Conservation (phyloP, 1,140 invertebrate species). For the Bombus impatiens region DNA sequence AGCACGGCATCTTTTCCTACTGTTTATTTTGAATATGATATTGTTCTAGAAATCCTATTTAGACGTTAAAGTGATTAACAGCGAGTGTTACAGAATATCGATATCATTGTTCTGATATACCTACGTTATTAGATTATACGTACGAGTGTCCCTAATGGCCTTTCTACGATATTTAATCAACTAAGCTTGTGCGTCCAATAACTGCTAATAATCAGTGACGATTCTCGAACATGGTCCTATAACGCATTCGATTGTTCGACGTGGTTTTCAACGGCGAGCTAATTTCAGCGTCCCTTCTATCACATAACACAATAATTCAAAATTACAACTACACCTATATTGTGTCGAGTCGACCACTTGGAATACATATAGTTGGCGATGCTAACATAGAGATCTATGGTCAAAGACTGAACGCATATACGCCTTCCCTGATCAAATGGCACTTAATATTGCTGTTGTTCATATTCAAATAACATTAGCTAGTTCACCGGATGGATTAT, state of each 20-base stretch:
- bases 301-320: conserved; percentile 54
- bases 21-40: background rate
- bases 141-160: background rate
- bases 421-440: background rate
- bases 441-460: background rate
- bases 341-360: background rate
- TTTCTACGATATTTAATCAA: background rate
- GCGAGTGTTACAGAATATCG: background rate
- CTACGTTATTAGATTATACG: background rate
- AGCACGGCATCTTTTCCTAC: too few relatives aligned
- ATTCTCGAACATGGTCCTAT: conserved; percentile 17
- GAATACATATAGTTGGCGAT: conserved; percentile 7
- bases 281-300: conserved; percentile 46
- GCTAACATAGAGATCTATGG: background rate
- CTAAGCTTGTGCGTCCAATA: background rate
- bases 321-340: conserved; percentile 39
- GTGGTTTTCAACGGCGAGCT: conserved; percentile 42
- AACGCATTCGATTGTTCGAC: conserved; percentile 49
- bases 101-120: background rate
- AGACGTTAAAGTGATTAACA: background rate
- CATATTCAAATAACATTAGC: background rate
- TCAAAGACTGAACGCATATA: background rate
- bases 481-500: background rate
- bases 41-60: background rate
- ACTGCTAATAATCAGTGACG: conserved; percentile 7